phyloP scores from a whole-genome alignment of 2,113 vertebrate genomes.

The Sturnira hondurensis region DNA sequence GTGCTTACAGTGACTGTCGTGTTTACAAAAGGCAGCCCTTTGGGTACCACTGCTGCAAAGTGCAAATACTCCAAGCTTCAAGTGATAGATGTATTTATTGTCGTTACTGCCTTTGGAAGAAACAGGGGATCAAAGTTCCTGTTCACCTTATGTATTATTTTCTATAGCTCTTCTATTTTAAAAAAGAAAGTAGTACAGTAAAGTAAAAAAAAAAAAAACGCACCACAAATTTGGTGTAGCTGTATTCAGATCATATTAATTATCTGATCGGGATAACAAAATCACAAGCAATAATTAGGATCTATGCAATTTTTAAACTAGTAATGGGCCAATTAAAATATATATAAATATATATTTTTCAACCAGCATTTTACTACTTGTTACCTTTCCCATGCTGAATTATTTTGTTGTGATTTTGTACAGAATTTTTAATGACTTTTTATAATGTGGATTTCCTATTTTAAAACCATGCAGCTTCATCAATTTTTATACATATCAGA shows the following conservation, averaged over 20 bases:
- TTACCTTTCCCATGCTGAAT: constrained; percentile 92
- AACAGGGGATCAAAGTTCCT: constrained; percentile 76
- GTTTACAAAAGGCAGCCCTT: constrained; percentile 80
- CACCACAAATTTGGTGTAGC: constrained; percentile 77
- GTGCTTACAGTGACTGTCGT: constrained; percentile 75
- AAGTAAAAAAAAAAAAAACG: constrained; percentile 59
- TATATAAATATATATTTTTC: constrained; percentile 95
- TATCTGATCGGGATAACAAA: constrained; percentile 87
- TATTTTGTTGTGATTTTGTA: constrained; percentile 97
- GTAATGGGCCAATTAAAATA: constrained; percentile 92
- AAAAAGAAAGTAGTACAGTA: constrained; percentile 50
- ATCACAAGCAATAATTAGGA: constrained; percentile 97
- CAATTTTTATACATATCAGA: constrained; percentile 90
- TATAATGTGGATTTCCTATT: constrained; percentile 93
- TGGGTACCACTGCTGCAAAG: constrained; percentile 78
- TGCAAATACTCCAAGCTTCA: constrained; percentile 80
- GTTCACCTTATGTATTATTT: constrained; percentile 82
- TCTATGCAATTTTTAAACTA: constrained; percentile 97
- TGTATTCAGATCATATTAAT: constrained; percentile 83
- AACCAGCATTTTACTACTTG: constrained; percentile 92
- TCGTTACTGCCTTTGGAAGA: constrained; percentile 84
- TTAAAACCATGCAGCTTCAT: constrained; percentile 91
- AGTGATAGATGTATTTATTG: constrained; percentile 83
- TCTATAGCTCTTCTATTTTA: constrained; percentile 79
- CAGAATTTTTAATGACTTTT: constrained; percentile 94